phyloP scores from a whole-genome alignment of 2,797 vertebrate species.

The Sebastiscus tertius region DNA sequence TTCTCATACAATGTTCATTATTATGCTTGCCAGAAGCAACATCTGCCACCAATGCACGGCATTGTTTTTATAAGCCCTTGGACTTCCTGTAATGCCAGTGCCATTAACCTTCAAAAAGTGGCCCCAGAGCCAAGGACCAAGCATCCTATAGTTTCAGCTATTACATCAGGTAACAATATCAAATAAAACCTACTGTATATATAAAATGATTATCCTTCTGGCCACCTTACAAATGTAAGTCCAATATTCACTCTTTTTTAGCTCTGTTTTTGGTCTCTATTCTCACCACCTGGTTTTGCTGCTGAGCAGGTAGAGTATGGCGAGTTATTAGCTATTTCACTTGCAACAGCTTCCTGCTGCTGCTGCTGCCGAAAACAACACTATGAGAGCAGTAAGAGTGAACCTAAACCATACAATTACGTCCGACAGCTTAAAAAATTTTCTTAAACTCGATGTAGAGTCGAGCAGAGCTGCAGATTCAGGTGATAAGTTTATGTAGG shows the following conservation, averaged over 20 bases:
- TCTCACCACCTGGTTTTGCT: not conserved
- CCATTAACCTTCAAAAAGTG: conserved; percentile 33
- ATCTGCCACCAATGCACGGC: conserved; percentile 13
- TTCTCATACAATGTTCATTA: not conserved
- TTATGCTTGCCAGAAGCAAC: not conserved
- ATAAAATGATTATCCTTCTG: not conserved
- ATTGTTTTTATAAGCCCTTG: conserved; percentile 23
- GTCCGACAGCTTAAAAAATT: not conserved
- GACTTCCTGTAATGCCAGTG: not conserved
- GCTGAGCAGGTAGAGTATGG: not conserved
- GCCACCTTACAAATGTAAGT: not conserved
- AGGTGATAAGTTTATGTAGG: not conserved
- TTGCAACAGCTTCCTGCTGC: not conserved
- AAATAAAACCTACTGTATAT: not conserved
- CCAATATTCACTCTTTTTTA: no score
- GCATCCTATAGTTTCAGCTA: no score
- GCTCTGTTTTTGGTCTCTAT: no score
- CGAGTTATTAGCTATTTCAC: not conserved
- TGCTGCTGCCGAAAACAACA: not conserved
- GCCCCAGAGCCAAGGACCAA: not conserved
- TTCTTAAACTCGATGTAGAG: not conserved
- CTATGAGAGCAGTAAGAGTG: not conserved
- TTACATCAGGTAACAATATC: not conserved
- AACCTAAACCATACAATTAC: not conserved
- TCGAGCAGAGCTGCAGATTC: not conserved